Percentiles rank a stretch among this genome's conserved stretches.
Evolutionary conservation across 2,113 vertebrate genomes (phyloP).

Genomic region (Dolichotis patagonum): DNA sequence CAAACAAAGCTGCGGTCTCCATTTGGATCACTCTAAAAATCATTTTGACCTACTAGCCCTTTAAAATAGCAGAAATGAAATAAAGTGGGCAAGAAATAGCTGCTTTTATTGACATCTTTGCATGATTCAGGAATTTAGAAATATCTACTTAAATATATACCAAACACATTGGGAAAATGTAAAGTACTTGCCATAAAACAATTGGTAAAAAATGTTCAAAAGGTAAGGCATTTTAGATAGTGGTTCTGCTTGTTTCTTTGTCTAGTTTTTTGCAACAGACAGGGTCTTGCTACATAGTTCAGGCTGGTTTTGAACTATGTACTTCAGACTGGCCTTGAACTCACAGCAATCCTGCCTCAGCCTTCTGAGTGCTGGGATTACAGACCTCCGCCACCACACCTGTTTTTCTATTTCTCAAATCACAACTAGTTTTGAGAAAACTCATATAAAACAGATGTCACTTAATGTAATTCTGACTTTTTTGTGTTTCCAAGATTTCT

Average conservation of each 20-base stretch:
- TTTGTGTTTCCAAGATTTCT: not conserved
- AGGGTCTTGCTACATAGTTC: not conserved
- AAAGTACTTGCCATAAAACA: not conserved
- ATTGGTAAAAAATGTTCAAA: slow-evolving; percentile 32
- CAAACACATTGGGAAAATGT: not conserved
- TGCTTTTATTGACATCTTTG: not conserved
- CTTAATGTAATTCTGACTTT: not conserved
- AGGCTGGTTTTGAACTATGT: not conserved
- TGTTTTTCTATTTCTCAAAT: not conserved
- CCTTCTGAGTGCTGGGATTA: not conserved
- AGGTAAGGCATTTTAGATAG: not conserved
- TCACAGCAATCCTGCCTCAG: not conserved
- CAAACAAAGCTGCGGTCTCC: not conserved
- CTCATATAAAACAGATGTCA: not conserved
- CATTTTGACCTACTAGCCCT: not conserved
- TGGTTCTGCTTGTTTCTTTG: too few relatives aligned
- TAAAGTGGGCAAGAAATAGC: not conserved
- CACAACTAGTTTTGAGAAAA: not conserved
- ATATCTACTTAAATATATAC: not conserved
- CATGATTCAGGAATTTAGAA: not conserved
- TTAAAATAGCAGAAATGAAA: not conserved
- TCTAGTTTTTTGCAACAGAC: not conserved
- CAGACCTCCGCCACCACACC: not conserved
- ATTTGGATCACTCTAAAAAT: not conserved
- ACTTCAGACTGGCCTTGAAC: not conserved